Evolutionary conservation across 2,888 invertebrate species (phyloP), one percentile per base, ranked within the genome.

Genomic region (Lithophane semibrunnea): DNA sequence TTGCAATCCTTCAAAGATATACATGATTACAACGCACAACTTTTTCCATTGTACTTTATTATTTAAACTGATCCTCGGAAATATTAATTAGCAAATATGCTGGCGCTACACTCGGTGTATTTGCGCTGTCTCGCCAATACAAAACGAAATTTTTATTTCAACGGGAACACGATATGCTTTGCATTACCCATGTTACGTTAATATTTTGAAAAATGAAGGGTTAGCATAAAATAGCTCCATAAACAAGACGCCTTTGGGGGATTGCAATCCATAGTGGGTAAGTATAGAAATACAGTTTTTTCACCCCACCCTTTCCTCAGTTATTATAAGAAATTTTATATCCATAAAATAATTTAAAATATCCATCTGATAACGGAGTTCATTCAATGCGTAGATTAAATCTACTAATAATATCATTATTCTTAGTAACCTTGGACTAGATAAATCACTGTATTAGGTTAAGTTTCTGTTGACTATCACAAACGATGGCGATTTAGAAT

Each of bases 351-450:
- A 87, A 90, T 90, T 89, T 88, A 89, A 89, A 90, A 86, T 90
- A 89, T 88, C 87, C 90, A 89, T 91, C 88, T 85, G 86, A 87
- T 89, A 90, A 89, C 84, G 83, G 68, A 87, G 84, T 85, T 88
- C 86, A 86, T 89, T 82, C 79, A 86, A 72, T 80, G 82, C 78
- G 96, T 96, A 96, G 96, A 95, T 96, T 82, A 93, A 94, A 96
- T 96, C 95, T 96, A 96, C 95, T 90, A 88, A 92, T 90, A 91
- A 91, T 89, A 88, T 92, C 89, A 90, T 91, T 90, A 91, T 90
- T 90, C 88, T 92, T 91, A 92, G 89, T 92, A 89, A 90, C 88
- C 72, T 84, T 90, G 90, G 91, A 93, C 90, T 92, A 92, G 90
- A 91, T 87, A 91, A 92, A 91, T 93, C 90, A 91, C 91, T 86